phyloP scores from a whole-genome alignment of 2,888 invertebrate species.

The Erebia epiphron region DNA sequence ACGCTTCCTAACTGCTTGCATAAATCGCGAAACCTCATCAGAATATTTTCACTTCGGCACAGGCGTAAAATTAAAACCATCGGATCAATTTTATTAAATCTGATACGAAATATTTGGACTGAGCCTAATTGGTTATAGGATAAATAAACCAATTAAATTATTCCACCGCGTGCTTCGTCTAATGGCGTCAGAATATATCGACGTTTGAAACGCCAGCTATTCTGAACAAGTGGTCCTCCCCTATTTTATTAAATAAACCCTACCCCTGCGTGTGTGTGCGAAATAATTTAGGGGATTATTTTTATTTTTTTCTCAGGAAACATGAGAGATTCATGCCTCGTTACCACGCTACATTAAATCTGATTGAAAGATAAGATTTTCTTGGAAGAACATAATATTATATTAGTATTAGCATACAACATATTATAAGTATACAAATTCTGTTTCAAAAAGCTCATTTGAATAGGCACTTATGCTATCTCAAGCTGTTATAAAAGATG shows the following conservation, averaged over 20 bases:
- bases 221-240: background rate
- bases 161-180: slow-evolving; percentile 61
- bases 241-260: slow-evolving; percentile 15
- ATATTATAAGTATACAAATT: too few species aligned
- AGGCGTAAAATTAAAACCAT: slow-evolving; percentile 34
- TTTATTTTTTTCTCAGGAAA: background rate
- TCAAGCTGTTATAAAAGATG: too few species aligned
- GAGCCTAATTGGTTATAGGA: slow-evolving; percentile 65
- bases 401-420: too few species aligned
- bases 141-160: slow-evolving; percentile 77
- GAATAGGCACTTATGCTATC: too few species aligned
- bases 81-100: slow-evolving; percentile 32
- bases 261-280: background rate
- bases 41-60: slow-evolving; percentile 22
- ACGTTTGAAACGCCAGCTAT: slow-evolving; percentile 23
- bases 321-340: too few species aligned
- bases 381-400: too few species aligned
- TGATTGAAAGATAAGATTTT: too few species aligned
- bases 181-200: slow-evolving; percentile 58
- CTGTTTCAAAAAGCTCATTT: too few species aligned
- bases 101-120: slow-evolving; percentile 50
- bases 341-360: too few species aligned
- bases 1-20: background rate
- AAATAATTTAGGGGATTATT: slow-evolving; percentile 3
- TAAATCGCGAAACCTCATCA: slow-evolving; percentile 15